Conservation (phyloP, 2,113 vertebrate genomes). For the Galbula dea region DNA sequence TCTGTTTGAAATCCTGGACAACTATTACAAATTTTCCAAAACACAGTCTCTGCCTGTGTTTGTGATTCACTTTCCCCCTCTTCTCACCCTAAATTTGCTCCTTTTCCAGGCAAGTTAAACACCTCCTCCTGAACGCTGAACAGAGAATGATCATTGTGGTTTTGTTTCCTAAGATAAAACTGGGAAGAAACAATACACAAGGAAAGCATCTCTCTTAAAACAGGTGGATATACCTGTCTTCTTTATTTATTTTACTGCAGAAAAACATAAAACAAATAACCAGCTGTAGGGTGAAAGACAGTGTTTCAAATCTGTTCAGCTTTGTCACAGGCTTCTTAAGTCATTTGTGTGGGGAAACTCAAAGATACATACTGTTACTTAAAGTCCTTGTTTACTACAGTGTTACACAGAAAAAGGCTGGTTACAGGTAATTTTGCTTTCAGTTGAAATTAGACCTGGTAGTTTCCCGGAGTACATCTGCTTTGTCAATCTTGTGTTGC, state of each 20-base stretch:
- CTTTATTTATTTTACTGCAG: background rate
- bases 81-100: background rate
- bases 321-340: background rate
- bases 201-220: background rate
- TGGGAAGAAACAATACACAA: background rate
- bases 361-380: background rate
- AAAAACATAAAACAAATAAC: background rate
- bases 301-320: background rate
- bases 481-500: background rate
- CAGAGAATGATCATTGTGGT: background rate
- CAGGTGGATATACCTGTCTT: background rate
- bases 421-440: background rate
- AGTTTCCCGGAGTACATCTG: background rate
- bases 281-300: background rate
- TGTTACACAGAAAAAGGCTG: background rate
- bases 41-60: background rate
- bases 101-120: background rate
- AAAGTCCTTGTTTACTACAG: background rate
- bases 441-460: background rate
- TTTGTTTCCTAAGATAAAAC: background rate
- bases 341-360: background rate
- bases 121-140: background rate
- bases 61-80: background rate
- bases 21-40: background rate
- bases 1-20: background rate